Evolutionary conservation across 2,113 vertebrate species (phyloP), one percentile per base, ranked within the genome.

Genomic region (Chamaetylas fuelleborni): DNA sequence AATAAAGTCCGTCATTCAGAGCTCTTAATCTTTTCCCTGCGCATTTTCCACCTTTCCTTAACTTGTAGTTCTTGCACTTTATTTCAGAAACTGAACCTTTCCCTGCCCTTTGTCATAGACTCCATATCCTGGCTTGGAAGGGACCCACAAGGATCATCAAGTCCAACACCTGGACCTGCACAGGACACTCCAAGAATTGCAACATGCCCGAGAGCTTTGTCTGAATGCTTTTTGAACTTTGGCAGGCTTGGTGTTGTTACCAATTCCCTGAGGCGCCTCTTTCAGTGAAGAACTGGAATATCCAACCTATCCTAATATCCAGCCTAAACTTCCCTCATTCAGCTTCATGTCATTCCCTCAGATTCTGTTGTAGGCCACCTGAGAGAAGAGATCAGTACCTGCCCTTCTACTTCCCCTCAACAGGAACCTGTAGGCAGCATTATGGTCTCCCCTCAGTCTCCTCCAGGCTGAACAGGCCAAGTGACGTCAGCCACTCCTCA

Each of bases 211-310:
- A 53, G 38, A 45, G 24, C 23, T 58, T n/a, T 81, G 24, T 45
- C 61, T 29, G 29, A 67, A 38, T 53, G 33, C 33, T 29, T 58
- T 29, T 14, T 74, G 33, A 45, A 29, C 16, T 81, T 43, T 0
- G 0, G 6, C 38, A 29, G 33, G 15, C 28, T 74, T 66, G 38
- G 19, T 81, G 36, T 19, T 38, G 9, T 45, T 24, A 53, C 29
- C 2, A n/a, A 0, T n/a, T 60, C 29, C n/a, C 38, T 60, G 29
- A 5, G 7, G 9, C 47, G 4, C 29, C 38, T 60, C 11, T 47
- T 60, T 9, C 20, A 40, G 24, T 67, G 60, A 89, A 45, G 8
- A 67, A 40, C 28, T 51, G 50, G 26, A 51, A 51, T 51, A 51
- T 51, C 50, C 25, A 50, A 26, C 6, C 29, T 73, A 38, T 74